phyloP scores from a whole-genome alignment of 2,797 vertebrate species.

The Anolis apletophallus region DNA sequence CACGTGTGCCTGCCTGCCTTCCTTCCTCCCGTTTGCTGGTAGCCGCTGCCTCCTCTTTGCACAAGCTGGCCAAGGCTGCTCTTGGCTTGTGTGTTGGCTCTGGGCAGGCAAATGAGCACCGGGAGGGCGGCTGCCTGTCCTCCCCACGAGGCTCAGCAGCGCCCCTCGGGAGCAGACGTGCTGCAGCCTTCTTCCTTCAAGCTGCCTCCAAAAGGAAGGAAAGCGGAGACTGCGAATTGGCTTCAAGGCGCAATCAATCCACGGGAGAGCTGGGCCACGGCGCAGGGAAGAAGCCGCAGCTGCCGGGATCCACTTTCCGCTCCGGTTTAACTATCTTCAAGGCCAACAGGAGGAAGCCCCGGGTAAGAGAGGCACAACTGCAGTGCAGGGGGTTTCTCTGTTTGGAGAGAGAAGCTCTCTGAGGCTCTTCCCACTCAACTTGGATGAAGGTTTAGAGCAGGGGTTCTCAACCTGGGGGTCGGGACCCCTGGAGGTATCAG shows the following conservation, averaged over 20 bases:
- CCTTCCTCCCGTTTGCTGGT: not conserved
- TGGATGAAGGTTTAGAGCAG: too few relatives aligned
- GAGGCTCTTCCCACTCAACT: too few relatives aligned
- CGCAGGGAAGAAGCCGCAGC: not conserved
- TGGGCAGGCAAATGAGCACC: not conserved
- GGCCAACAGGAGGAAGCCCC: not conserved
- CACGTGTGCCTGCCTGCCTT: not conserved
- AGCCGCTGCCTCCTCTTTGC: not conserved
- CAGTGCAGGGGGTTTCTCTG: fast-evolving
- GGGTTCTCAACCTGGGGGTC: too few relatives aligned
- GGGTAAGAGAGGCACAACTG: not conserved
- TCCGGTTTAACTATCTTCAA: not conserved
- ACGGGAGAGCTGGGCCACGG: not conserved
- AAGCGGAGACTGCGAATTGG: fast-evolving
- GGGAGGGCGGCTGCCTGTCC: not conserved
- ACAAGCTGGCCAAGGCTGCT: not conserved
- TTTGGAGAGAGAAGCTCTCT: not conserved
- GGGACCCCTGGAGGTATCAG: too few relatives aligned
- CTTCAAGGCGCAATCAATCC: not conserved
- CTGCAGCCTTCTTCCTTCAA: too few relatives aligned
- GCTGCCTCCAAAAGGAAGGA: too few relatives aligned
- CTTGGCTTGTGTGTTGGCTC: not conserved
- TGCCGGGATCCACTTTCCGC: not conserved
- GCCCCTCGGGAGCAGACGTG: not conserved
- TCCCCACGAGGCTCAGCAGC: not conserved